Percentiles rank a stretch among this genome's conserved stretches.
Conservation (phyloP, 2,113 vertebrate genomes). For the Ia io region DNA sequence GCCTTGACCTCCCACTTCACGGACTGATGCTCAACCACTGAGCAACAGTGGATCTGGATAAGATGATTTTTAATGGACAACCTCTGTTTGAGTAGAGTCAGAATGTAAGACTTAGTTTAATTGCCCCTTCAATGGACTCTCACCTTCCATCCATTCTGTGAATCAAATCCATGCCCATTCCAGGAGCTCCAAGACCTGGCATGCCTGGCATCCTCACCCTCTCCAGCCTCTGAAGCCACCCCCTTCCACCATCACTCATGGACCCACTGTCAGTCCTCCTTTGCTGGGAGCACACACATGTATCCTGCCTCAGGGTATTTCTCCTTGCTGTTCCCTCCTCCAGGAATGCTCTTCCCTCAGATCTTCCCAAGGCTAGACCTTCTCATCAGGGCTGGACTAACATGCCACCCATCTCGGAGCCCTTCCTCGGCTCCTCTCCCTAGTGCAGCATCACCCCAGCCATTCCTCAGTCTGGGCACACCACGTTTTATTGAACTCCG, state of each 20-base stretch:
- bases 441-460: not conserved
- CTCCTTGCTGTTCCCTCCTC: not conserved
- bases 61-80: constrained; percentile 69
- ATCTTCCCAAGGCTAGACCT: not conserved
- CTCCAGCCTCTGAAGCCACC: not conserved
- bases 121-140: not conserved
- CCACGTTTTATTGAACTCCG: too few species aligned
- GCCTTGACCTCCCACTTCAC: too few species aligned
- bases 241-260: not conserved
- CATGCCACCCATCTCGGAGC: not conserved
- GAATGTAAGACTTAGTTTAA: constrained; percentile 46
- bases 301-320: not conserved
- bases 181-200: not conserved
- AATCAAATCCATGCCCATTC: not conserved
- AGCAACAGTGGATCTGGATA: not conserved
- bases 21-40: too few species aligned
- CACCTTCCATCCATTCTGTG: not conserved
- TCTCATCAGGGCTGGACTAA: not conserved
- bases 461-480: not conserved
- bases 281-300: not conserved
- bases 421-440: not conserved
- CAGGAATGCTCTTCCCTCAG: not conserved
- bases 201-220: accelerated
- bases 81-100: constrained; percentile 60
- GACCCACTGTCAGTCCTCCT: not conserved